Percentiles rank a stretch among this genome's conserved stretches.
These are phyloP conservation scores for Aphis gossypii DNA, from an alignment of 1,140 invertebrate species.

Conservation along the genomic window DNA sequence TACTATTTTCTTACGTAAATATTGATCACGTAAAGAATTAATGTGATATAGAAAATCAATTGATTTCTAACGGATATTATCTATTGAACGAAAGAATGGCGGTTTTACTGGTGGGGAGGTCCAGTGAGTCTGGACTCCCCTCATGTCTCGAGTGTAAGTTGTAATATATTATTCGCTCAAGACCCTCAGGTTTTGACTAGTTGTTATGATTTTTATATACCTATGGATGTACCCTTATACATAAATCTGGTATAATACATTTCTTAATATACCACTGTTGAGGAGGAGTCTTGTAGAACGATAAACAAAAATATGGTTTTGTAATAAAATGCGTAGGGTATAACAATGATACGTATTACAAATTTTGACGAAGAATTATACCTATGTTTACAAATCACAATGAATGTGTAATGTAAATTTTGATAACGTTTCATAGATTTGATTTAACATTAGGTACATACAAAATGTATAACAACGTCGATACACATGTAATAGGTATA, in stretches of 20 bases:
- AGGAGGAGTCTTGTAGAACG: not conserved
- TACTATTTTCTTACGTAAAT: conserved; percentile 19
- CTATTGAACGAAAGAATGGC: not conserved
- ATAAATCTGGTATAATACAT: no score
- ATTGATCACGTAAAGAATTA: not conserved
- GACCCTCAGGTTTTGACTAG: no score
- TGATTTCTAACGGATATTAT: conserved; percentile 18
- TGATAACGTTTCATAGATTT: not conserved
- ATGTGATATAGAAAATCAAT: conserved; percentile 28
- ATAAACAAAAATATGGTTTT: not conserved
- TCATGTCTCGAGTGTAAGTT: no score
- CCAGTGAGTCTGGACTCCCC: no score
- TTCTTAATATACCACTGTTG: no score
- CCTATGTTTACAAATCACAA: not conserved
- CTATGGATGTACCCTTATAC: no score
- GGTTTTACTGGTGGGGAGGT: no score
- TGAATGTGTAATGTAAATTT: not conserved
- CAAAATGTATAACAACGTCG: not conserved
- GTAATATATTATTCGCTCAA: no score
- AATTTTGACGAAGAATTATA: not conserved
- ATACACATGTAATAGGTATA: not conserved
- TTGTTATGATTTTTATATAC: no score
- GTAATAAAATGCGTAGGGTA: not conserved
- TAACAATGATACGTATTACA: not conserved
- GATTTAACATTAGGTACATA: no score